These are phyloP conservation scores for Zoanthus solanderi DNA, from an alignment of 92 coral and sea anemone genomes.

Conservation along the genomic window DNA sequence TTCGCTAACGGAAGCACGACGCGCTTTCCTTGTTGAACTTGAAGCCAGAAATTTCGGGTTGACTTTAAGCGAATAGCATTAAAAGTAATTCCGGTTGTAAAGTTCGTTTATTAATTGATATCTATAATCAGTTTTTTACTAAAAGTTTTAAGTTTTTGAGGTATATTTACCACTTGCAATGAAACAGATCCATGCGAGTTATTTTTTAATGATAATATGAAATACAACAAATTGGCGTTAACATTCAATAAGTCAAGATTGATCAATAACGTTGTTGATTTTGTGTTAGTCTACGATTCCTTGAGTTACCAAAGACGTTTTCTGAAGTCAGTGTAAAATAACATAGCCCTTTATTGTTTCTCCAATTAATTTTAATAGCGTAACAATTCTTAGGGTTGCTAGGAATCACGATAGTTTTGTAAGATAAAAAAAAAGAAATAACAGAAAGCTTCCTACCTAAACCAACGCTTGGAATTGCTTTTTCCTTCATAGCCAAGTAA, in stretches of 20 bases:
- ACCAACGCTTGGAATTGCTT: constrained; percentile 94
- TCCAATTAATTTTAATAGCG: constrained; percentile 4
- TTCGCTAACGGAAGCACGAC: too few species aligned
- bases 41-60: too few species aligned
- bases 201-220: constrained; percentile 20
- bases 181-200: background rate
- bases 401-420: constrained; percentile 13
- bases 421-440: background rate
- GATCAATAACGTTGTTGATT: constrained; percentile 26
- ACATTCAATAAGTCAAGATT: constrained; percentile 29
- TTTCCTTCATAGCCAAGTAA: constrained; percentile 77
- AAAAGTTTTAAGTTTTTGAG: too few species aligned
- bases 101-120: too few species aligned
- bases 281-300: background rate
- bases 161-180: too few species aligned
- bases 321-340: background rate
- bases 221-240: constrained; percentile 11
- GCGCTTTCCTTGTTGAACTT: too few species aligned
- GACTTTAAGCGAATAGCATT: too few species aligned
- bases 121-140: too few species aligned
- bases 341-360: background rate
- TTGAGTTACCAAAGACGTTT: constrained; percentile 29
- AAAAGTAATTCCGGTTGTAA: too few species aligned
- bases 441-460: constrained; percentile 75
- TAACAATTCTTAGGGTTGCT: constrained; percentile 48